phyloP scores from a whole-genome alignment of 2,797 vertebrate genomes.

The Peromyscus nudipes region DNA sequence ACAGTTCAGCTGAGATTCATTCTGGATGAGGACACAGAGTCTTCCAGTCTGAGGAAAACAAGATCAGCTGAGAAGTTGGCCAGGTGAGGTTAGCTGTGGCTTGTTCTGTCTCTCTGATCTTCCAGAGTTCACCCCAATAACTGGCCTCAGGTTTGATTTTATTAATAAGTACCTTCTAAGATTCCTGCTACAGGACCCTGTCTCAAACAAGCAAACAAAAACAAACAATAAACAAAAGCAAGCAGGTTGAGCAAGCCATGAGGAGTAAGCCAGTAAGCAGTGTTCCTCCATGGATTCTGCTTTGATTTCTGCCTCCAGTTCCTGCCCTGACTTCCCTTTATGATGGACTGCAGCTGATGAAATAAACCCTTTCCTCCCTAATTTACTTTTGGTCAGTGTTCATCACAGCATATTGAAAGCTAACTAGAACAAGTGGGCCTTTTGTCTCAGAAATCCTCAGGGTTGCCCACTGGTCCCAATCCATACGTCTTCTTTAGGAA shows the following conservation, averaged over 20 bases:
- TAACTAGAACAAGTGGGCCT: not conserved
- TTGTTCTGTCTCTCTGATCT: too few relatives aligned
- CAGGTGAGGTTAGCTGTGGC: too few relatives aligned
- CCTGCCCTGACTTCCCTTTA: not conserved
- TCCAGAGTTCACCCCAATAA: too few relatives aligned
- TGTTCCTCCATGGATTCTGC: not conserved
- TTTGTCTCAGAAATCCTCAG: not conserved
- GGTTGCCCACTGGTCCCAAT: not conserved
- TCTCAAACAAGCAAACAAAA: not conserved
- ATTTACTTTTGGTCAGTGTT: not conserved
- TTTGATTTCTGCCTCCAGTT: not conserved
- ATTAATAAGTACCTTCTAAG: too few relatives aligned
- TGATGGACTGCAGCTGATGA: not conserved
- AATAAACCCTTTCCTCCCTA: not conserved
- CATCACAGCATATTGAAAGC: not conserved
- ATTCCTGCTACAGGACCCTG: not conserved
- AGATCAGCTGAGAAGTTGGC: too few relatives aligned
- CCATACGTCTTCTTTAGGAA: slow-evolving; percentile 14
- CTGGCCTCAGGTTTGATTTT: too few relatives aligned
- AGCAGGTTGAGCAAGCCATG: not conserved
- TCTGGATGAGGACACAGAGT: too few relatives aligned
- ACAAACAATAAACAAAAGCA: too few relatives aligned
- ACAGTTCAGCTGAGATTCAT: too few relatives aligned
- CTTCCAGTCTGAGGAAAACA: too few relatives aligned
- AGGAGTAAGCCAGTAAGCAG: not conserved